Evolutionary conservation across 2,113 vertebrate species (phyloP).

Genomic region (Mormyrus lacerda): DNA sequence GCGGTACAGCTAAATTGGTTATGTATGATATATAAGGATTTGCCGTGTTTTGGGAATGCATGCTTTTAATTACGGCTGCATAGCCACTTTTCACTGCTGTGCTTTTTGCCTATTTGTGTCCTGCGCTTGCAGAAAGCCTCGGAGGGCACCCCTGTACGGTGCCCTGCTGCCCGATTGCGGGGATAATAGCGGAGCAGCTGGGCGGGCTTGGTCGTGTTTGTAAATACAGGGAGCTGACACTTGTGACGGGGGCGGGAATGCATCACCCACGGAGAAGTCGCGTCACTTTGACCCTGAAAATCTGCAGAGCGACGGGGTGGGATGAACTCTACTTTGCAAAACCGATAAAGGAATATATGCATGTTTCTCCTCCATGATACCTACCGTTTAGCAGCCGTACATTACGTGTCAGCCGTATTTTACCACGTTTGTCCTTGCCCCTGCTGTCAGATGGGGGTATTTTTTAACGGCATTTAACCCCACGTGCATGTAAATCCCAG

Average conservation of each 20-base stretch:
- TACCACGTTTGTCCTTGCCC: neutral
- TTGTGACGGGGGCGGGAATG: slow-evolving; percentile 18
- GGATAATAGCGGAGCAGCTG: neutral
- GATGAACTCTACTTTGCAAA: neutral
- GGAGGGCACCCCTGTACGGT: neutral
- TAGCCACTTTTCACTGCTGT: neutral
- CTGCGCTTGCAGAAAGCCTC: neutral
- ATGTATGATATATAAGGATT: neutral
- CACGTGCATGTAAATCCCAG: neutral
- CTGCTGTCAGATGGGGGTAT: neutral
- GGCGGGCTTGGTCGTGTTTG: slow-evolving; percentile 52
- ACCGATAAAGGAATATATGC: neutral
- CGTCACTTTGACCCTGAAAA: slow-evolving; percentile 10
- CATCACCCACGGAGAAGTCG: neutral
- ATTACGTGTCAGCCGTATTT: neutral
- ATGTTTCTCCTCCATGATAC: neutral
- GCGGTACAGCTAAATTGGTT: neutral
- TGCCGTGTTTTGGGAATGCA: neutral
- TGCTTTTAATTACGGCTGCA: neutral
- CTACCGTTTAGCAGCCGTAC: neutral
- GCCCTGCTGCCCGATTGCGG: neutral
- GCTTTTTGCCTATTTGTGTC: neutral
- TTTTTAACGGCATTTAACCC: neutral
- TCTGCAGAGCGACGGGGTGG: neutral
- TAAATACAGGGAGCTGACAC: slow-evolving; percentile 39